Base-by-base conservation (phyloP, 2,797 vertebrate species). In the Galagoides demidoff region DNA sequence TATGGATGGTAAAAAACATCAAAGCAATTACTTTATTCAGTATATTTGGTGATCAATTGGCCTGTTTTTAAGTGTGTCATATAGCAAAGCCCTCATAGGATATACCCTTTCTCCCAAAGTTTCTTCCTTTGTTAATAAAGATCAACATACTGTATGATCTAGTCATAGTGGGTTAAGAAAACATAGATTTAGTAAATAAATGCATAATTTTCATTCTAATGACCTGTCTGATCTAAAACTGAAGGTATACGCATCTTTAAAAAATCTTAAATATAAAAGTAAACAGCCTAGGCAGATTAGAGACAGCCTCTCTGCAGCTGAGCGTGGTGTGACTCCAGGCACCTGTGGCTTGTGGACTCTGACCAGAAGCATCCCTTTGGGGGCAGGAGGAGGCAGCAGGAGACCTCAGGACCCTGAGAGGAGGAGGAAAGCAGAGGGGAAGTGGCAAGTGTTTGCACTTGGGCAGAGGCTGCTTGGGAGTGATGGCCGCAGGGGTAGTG, bases 101-200 rank as follows among this genome's bases (percentile, higher is more conserved):
- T 9, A 85, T 57, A 92, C 90, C 14, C 77, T 29, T 34, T 27
- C 29, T 39, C 22, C 76, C 39, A 27, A 31, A 64, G 16, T 57
- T 89, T 91, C 11, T 79, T 68, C 49, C 61, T 90, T 92, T 76
- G 22, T 76, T 85, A 61, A 43, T 85, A 57, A 82, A 90, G 27
- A 61, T 1, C 7, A 68, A 66, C 1, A n/a, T 43, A n/a, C 82
- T 76, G 3, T n/a, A 49, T 6, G 39, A 29, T 49, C 81, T 59
- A 31, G 9, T 27, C 34, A 2, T 7, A 77, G 19, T 85, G 2
- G 57, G 66, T n/a, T 22, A 68, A 71, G 37, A 70, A 85, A 43
- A 61, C 12, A 70, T 64, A 77, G 23, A 63, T 77, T 82, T 9
- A 88, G 22, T 39, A 91, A 88, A 64, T 68, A 81, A 37, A 70